Base-by-base conservation (phyloP, 2,797 vertebrate genomes). In the Schizopygopsis pylzovi region DNA sequence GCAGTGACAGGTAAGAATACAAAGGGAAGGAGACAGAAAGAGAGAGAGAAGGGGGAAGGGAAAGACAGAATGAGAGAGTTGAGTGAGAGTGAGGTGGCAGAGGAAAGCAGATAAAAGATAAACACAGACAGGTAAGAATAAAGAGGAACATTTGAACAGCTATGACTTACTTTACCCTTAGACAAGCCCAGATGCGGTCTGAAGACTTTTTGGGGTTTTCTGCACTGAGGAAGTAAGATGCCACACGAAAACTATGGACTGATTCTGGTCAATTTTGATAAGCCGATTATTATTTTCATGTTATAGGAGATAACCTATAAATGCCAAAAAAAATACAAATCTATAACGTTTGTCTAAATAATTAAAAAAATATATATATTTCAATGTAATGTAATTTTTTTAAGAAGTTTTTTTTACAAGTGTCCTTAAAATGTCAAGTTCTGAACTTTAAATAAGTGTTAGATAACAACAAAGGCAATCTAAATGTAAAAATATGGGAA, bases 1-100 rank as follows among this genome's bases (percentile, higher is more conserved):
- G 59, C 79, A 83, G 39, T 87, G 88, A 89, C 76, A 77, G 89
- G 89, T 81, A 86, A 72, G 82, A 81, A 85, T 45, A 87, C 81
- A 84, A 82, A 84, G 75, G 54, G 39, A 87, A 70, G n/a, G 71
- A 80, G 59, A 85, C 20, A 22, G 70, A n/a, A 39, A 25, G 73
- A 70, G 63, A 52, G 75, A 68, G 61, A 61, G 13, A 75, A 68
- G 49, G 59, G 33, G 70, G 15, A 63, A 71, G 25, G 28, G 68
- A 76, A 75, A 72, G 61, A 43, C 72, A 16, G 45, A 84, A 79
- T 71, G 33, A 75, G 79, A 76, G 54, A 72, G 54, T 65, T 41
- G 15, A 76, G 54, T 47, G 59, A 59, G 45, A 52, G 37, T 56
- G 52, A 85, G 65, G 73, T 79, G 33, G 18, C 18, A 37, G 16